Conservation (phyloP, 2,797 vertebrate species). For the Enteromius mattozi region DNA sequence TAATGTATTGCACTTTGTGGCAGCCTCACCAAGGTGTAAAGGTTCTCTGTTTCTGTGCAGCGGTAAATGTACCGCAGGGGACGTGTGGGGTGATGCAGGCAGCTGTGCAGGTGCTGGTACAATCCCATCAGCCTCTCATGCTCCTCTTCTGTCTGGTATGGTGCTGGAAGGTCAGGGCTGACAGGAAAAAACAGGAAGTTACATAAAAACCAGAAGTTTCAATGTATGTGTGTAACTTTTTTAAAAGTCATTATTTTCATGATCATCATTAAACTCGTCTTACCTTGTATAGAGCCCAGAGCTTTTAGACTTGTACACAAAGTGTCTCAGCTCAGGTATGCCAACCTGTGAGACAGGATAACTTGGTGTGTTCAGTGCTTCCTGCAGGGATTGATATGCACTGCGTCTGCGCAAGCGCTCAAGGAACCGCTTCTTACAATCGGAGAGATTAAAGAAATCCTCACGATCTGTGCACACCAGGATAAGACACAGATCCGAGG, state of each 20-base stretch:
- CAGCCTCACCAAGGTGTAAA: constrained; percentile 90
- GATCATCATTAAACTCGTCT: constrained; percentile 19
- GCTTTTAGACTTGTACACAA: constrained; percentile 98
- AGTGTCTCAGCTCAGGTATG: constrained; percentile 94
- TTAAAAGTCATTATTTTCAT: constrained; percentile 5
- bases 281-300: constrained; percentile 97
- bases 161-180: constrained; percentile 88
- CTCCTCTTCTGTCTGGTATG: constrained; percentile 86
- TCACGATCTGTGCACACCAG: constrained; percentile 93
- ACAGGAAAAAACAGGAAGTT: not conserved
- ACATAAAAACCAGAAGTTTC: not conserved
- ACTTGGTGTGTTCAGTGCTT: constrained; percentile 84
- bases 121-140: constrained; percentile 89
- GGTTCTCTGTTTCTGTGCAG: constrained; percentile 88
- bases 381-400: constrained; percentile 83
- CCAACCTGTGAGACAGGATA: constrained; percentile 90
- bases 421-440: constrained; percentile 92
- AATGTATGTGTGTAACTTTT: not conserved
- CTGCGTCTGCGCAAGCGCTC: constrained; percentile 90
- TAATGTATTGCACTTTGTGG: not conserved
- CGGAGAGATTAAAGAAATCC: constrained; percentile 95
- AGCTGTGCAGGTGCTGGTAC: constrained; percentile 95
- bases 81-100: constrained; percentile 89
- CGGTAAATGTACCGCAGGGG: constrained; percentile 92
- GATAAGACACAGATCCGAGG: constrained; percentile 90